phyloP scores from a whole-genome alignment of 1,140 invertebrate genomes.

The Nasonia vitripennis region DNA sequence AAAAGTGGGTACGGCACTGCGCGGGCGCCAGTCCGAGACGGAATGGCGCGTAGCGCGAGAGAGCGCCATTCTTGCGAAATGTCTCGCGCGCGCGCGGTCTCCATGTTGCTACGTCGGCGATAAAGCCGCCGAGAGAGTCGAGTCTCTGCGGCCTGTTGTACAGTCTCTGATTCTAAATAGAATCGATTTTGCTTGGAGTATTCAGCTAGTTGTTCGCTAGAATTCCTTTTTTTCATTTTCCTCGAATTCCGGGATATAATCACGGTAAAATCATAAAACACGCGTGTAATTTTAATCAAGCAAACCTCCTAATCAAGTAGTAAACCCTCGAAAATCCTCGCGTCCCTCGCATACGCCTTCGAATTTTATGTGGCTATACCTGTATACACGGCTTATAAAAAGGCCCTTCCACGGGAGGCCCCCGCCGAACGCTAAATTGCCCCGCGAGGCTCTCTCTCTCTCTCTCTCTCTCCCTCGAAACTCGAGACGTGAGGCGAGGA shows the following conservation, averaged over 20 bases:
- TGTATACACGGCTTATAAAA: constrained; percentile 1
- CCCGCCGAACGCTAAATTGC: constrained; percentile 43
- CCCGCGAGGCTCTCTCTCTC: background rate
- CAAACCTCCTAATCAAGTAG: background rate
- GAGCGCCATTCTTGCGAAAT: constrained; percentile 50
- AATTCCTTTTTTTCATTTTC: no score
- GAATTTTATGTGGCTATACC: background rate
- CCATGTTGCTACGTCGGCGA: constrained; percentile 44
- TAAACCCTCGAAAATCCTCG: background rate
- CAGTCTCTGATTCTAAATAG: no score
- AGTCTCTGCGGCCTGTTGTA: no score
- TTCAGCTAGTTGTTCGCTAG: no score
- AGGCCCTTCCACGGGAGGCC: constrained; percentile 21
- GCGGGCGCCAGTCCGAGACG: constrained; percentile 38
- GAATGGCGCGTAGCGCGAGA: constrained; percentile 25
- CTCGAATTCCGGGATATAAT: background rate
- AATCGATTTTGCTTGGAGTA: background rate
- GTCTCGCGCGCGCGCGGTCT: constrained; percentile 13
- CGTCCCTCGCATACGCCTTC: background rate
- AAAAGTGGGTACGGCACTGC: constrained; percentile 5
- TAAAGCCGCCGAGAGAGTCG: constrained; percentile 44
- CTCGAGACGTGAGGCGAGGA: constrained; percentile 49
- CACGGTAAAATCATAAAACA: background rate
- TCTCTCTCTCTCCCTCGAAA: constrained; percentile 39
- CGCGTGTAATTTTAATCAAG: background rate